Evolutionary conservation across 2,113 vertebrate genomes (phyloP), one percentile per base, ranked within the genome.

Genomic region (Myocastor coypus): DNA sequence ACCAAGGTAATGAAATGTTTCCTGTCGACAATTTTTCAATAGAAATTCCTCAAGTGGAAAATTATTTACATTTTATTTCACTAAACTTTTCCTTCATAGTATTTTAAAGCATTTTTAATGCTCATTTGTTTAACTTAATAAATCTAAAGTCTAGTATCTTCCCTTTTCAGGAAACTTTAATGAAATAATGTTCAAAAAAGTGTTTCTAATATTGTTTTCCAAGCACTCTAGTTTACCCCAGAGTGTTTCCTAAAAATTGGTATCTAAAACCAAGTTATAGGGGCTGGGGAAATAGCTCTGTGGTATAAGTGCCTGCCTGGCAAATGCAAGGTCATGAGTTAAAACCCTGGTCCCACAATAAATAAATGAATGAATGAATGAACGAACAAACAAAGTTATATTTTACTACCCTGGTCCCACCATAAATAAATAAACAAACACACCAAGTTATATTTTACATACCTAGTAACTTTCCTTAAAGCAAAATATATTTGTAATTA

Each of bases 31-130:
- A 73, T 9, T 64, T 95, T 87, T 12, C 55, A 89, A 68, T 34
- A 80, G 30, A 24, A 95, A 10, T 90, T 96, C 32, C 78, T 87
- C 83, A 90, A 71, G 32, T 95, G 5, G 40, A 97, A 83, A 87
- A 57, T 91, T 5, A 75, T 96, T 92, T 94, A 28, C 16, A 75
- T 97, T 95, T 93, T 92, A 92, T 82, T 90, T 94, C 32, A 50
- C 69, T 83, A 34, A 95, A 87, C 40, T 94, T 92, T 87, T 71
- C 40, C 95, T 61, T 68, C 61, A 63, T 90, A 57, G 30, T 94
- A 52, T 85, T 78, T 75, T 42, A 68, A 88, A 88, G 46, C 26
- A 75, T 92, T 46, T 46, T 92, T 92, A 77, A 7, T 90, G 71
- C 83, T 97, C 30, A 84, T 77, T 94, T 95, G 71, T 92, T 95